Evolutionary conservation across 2,888 invertebrate species (phyloP), one percentile per base, ranked within the genome.

Genomic region (Chorisops tibialis): DNA sequence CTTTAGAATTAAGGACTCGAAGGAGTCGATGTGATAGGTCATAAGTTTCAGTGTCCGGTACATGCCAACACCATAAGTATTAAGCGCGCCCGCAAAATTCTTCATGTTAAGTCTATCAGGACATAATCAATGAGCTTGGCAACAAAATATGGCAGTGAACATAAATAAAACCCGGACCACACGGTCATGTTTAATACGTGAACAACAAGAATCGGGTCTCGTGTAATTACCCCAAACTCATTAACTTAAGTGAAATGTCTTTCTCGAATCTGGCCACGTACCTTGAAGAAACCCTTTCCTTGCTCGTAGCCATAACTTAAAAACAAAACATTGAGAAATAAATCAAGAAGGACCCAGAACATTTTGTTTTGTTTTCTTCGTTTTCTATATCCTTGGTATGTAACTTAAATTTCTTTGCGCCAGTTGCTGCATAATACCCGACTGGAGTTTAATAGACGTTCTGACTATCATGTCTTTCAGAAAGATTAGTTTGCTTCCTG

Each of bases 211-310:
- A 18, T 41, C 41, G 41, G 41, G 14, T 14, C 12, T 41, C 12
- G 14, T 41, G 41, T 41, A 41, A 41, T 41, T 41, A 41, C 16
- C 18, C 41, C 30, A 18, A 41, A 41, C 41, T 41, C 41, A 41
- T 41, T 41, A 41, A 41, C 41, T 41, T 41, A 41, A 41, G 41
- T 41, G 41, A 41, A 41, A 41, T 12, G 18, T 41, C 41, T 41
- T 41, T 41, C 41, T 16, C 7, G 41, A 41, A 41, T 41, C 41
- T 18, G 14, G 14, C 14, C 18, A 14, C 41, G 16, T 41, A 18
- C 14, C 41, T 18, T 16, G 18, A 41, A 18, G 9, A 12, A 41
- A 16, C 41, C 16, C 41, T 41, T 41, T 16, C 41, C 18, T 12
- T 14, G 41, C 7, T 41, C 14, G 5, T 41, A 6, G 18, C 18